phyloP scores from a whole-genome alignment of 2,113 vertebrate species.

The Laticauda colubrina region DNA sequence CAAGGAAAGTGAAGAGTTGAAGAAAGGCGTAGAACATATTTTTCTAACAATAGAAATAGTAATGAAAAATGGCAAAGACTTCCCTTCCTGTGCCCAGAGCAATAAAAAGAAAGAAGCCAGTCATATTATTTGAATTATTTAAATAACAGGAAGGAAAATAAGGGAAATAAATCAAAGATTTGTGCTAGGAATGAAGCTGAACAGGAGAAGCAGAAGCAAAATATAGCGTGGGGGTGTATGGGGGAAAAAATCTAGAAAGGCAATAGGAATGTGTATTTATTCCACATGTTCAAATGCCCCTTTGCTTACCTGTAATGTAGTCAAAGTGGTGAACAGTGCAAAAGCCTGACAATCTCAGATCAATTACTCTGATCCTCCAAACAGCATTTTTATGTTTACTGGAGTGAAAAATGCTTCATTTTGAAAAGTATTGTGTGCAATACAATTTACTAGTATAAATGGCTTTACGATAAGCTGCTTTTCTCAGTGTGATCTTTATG shows the following conservation, averaged over 20 bases:
- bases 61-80: neutral
- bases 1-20: neutral
- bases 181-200: neutral
- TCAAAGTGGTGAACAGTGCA: neutral
- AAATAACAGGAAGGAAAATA: neutral
- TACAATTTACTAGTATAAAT: neutral
- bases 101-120: neutral
- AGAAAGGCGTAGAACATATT: neutral
- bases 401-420: neutral
- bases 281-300: neutral
- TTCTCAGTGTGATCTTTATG: neutral
- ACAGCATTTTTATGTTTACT: slow-evolving; percentile 14
- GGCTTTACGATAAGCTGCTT: neutral
- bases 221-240: neutral
- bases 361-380: neutral
- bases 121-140: neutral
- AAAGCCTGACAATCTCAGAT: neutral
- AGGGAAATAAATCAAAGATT: neutral
- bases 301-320: neutral
- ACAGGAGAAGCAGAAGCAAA: neutral
- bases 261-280: neutral
- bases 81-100: neutral
- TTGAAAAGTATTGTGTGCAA: neutral
- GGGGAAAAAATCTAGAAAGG: neutral
- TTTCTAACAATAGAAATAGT: neutral